Evolutionary conservation across 2,113 vertebrate species (phyloP).

Genomic region (Lathamus discolor): DNA sequence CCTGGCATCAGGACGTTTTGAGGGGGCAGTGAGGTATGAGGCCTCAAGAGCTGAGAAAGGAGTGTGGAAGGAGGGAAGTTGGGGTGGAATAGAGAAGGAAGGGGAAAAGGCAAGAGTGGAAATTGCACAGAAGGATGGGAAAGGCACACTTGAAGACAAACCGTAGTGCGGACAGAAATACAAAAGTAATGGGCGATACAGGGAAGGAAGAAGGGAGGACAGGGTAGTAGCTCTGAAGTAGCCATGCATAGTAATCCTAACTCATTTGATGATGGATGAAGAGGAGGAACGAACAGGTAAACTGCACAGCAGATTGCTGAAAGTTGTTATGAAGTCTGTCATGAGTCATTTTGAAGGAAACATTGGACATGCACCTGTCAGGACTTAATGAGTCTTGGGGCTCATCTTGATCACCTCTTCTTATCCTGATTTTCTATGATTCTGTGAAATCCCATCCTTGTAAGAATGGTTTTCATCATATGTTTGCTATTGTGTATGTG

Average conservation of each 20-base stretch:
- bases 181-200: background rate
- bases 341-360: background rate
- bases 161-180: fast-evolving
- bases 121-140: background rate
- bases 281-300: background rate
- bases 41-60: background rate
- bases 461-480: background rate
- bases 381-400: background rate
- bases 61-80: background rate
- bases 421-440: background rate
- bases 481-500: fast-evolving
- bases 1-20: fast-evolving
- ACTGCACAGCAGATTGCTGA: background rate
- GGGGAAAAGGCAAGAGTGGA: background rate
- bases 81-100: background rate
- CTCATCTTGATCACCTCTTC: background rate
- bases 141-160: background rate
- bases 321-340: background rate
- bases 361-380: background rate
- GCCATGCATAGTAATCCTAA: background rate
- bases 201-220: background rate
- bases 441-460: background rate
- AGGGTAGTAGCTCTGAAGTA: background rate
- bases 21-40: background rate
- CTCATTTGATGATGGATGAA: background rate